Conservation (phyloP, 2,113 vertebrate species). For the Colossoma macropomum region DNA sequence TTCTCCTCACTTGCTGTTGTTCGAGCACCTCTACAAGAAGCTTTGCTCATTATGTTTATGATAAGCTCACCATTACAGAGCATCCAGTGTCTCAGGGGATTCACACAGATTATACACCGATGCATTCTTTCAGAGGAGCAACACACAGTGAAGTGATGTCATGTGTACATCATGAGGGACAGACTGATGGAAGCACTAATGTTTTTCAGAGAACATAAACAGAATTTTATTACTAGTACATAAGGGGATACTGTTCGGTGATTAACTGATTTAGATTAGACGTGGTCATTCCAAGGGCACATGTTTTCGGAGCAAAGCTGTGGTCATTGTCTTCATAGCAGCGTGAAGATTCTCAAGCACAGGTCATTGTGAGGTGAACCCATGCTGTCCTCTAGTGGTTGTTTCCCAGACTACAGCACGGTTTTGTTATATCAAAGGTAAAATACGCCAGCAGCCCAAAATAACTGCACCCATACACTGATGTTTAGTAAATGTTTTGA, state of each 20-base stretch:
- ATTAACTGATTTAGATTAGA: too few relatives aligned
- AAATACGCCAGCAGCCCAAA: too few relatives aligned
- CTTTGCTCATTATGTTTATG: not conserved
- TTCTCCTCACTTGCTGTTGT: not conserved
- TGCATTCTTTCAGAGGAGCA: not conserved
- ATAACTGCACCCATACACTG: too few relatives aligned
- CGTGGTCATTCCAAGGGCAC: too few relatives aligned
- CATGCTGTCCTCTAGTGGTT: conserved; percentile 16
- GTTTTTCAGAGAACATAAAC: too few relatives aligned
- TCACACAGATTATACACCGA: not conserved
- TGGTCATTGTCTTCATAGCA: not conserved
- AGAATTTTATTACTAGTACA: too few relatives aligned
- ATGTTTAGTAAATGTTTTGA: too few relatives aligned
- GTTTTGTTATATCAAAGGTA: too few relatives aligned
- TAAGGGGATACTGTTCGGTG: too few relatives aligned
- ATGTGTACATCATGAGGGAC: not conserved
- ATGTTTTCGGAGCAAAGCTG: too few relatives aligned
- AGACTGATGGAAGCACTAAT: not conserved
- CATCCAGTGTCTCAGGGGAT: not conserved
- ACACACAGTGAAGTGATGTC: not conserved
- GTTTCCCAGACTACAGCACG: not conserved
- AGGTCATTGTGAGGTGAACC: not conserved
- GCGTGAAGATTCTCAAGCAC: not conserved
- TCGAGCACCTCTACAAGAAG: not conserved
- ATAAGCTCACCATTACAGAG: not conserved